Conservation (phyloP, 2,888 invertebrate species). For the Drosophila lacicola region DNA sequence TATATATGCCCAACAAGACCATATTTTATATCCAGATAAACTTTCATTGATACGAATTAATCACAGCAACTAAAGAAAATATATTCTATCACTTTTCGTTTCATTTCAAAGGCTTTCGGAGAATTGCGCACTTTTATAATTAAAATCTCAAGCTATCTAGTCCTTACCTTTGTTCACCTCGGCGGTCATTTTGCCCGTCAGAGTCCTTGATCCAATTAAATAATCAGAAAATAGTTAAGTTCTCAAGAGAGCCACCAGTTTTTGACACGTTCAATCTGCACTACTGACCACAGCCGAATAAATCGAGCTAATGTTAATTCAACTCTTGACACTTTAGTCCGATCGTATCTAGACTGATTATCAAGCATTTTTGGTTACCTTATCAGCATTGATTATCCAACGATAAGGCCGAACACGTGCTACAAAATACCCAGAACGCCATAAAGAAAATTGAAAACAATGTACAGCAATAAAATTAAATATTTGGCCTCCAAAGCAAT, state of each 20-base stretch:
- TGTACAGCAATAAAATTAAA: neutral
- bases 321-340: constrained; percentile 13
- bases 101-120: too few species aligned
- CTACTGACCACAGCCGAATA: constrained; percentile 22
- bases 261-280: constrained; percentile 23
- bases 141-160: too few species aligned
- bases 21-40: too few species aligned
- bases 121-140: neutral
- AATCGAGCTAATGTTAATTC: constrained; percentile 3
- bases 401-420: constrained; percentile 34
- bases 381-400: constrained; percentile 55
- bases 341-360: constrained; percentile 43
- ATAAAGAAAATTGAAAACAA: neutral
- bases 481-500: neutral
- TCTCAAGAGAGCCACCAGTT: neutral
- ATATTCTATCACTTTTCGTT: too few species aligned
- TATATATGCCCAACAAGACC: too few species aligned
- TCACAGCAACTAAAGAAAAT: too few species aligned
- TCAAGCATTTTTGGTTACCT: constrained; percentile 22
- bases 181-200: constrained; percentile 21
- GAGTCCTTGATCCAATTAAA: neutral
- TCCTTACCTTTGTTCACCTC: constrained; percentile 32
- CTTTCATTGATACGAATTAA: too few species aligned
- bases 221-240: neutral
- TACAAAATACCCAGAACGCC: neutral